Conservation (phyloP, 2,888 invertebrate genomes). For the Lathronympha strigana region DNA sequence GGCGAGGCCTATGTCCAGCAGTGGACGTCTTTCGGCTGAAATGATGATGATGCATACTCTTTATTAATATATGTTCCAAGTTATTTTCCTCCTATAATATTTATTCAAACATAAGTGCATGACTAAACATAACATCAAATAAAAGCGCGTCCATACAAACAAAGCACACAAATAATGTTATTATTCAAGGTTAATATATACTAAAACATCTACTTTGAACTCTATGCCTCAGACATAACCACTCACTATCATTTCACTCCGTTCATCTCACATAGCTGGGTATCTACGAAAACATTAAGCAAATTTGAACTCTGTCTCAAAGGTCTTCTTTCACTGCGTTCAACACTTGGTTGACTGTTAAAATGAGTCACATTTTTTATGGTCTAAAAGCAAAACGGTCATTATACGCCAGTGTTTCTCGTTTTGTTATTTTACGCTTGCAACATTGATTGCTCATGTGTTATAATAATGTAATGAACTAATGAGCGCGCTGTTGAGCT, state of each 20-base stretch:
- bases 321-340: too few relatives aligned
- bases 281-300: too few relatives aligned
- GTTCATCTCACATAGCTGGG: too few relatives aligned
- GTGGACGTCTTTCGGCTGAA: too few relatives aligned
- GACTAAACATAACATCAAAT: slow-evolving; percentile 19
- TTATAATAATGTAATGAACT: neutral
- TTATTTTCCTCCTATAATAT: neutral
- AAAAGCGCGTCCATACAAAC: slow-evolving; percentile 14
- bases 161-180: neutral
- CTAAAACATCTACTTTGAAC: neutral
- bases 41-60: too few relatives aligned
- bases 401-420: slow-evolving; percentile 9
- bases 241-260: neutral
- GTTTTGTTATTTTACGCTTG: neutral
- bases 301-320: too few relatives aligned
- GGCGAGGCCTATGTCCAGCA: too few relatives aligned
- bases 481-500: neutral
- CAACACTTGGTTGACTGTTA: too few relatives aligned
- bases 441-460: neutral
- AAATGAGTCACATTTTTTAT: too few relatives aligned
- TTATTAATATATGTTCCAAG: neutral
- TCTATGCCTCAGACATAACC: neutral
- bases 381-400: slow-evolving; percentile 1
- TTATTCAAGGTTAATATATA: slow-evolving; percentile 14
- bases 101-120: neutral